A percentile compares a stretch with the other conserved stretches of the same genome.
Evolutionary conservation across 2,113 vertebrate species (phyloP).

Genomic region (Patagioenas fasciata): DNA sequence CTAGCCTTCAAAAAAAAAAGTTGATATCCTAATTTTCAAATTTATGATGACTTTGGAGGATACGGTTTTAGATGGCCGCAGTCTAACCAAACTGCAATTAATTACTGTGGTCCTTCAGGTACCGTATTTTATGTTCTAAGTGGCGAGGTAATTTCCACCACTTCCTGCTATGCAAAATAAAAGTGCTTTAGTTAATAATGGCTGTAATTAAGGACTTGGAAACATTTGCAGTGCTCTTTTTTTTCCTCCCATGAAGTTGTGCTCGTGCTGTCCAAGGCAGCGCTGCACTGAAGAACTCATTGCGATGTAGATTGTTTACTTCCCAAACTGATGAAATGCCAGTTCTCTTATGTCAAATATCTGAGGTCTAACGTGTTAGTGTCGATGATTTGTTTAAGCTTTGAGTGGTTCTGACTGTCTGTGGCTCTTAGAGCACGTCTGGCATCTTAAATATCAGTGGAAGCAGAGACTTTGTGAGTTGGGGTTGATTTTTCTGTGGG

Average conservation of each 20-base stretch:
- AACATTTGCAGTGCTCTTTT: not conserved
- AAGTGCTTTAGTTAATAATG: not conserved
- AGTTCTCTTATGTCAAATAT: not conserved
- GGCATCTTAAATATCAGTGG: not conserved
- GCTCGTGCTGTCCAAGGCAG: not conserved
- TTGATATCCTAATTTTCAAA: not conserved
- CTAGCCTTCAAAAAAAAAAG: not conserved
- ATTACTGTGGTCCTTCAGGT: conserved; percentile 1
- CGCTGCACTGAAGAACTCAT: not conserved
- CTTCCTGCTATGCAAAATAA: not conserved
- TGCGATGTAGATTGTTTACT: not conserved
- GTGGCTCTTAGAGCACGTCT: not conserved
- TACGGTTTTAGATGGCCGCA: not conserved
- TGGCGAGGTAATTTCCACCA: not conserved
- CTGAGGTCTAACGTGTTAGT: not conserved
- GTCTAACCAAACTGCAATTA: not conserved
- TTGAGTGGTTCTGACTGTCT: not conserved
- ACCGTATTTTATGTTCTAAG: not conserved
- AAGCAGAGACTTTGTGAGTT: not conserved
- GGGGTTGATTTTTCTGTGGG: not conserved
- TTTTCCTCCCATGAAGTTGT: not conserved
- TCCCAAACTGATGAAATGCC: not conserved
- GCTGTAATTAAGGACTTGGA: not conserved
- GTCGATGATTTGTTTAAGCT: not conserved
- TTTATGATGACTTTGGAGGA: not conserved